Base-by-base conservation (phyloP, 1,140 invertebrate genomes). In the Neodiprion lecontei region DNA sequence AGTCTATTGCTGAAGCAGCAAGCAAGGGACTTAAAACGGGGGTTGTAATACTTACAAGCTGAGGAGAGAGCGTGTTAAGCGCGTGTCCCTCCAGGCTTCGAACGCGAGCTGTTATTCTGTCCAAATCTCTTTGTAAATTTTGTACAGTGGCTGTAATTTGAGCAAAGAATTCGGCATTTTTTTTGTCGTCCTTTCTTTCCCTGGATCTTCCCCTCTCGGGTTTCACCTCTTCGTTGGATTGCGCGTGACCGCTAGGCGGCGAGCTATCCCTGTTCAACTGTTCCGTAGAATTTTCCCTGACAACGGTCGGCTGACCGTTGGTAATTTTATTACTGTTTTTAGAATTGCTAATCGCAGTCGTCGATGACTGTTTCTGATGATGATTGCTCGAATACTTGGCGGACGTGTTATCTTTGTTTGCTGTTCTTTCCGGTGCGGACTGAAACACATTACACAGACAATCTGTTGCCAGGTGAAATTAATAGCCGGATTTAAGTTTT, bases 121-220 rank as follows among this genome's bases (percentile, higher is more conserved):
- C 87, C 9, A 89, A 69, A 75, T 89, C 87, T 76, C 82, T 83
- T 72, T 88, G 86, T 48, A 89, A 79, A 80, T 86, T 84, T 66
- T 83, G 83, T 72, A 89, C 78, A 11, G 85, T 85, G 7, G 75
- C 75, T 11, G 84, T 81, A 17, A 89, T 87, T 72, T 87, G 85
- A 77, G 84, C 83, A 9, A 83, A 72, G 71, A 88, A 85, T 70
- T 87, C 86, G 1, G 76, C 77, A 70, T 79, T 83, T 1, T 65
- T 49, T 74, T 83, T 83, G 8, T 82, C 82, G 10, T 87, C 83
- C 48, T 81, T 85, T 67, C 84, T 88, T 4, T 69, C 78, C 73
- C 83, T 80, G 21, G 80, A 71, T 79, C 84, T 76, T 72, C 80
- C 79, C 66, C 81, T 80, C 1, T 87, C 85, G 66, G 83, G 83